phyloP scores from a whole-genome alignment of 2,797 vertebrate species.

The Dromococcyx pavoninus region DNA sequence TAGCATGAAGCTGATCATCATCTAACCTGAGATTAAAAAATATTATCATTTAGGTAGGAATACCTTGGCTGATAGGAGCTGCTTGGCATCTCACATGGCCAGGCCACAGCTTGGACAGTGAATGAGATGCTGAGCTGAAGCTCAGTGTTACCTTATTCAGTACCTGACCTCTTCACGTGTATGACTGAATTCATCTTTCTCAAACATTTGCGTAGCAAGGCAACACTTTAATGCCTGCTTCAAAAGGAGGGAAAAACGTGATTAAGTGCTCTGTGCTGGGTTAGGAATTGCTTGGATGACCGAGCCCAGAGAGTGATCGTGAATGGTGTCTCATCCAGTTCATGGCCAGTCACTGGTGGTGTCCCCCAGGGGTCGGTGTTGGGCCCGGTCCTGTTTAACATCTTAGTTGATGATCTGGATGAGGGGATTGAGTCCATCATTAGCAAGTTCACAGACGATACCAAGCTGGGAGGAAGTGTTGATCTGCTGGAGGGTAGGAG shows the following conservation, averaged over 20 bases:
- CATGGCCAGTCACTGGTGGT: no score
- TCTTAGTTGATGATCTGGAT: no score
- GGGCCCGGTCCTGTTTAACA: no score
- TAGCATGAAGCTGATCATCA: neutral
- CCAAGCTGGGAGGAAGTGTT: no score
- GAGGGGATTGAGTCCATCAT: no score
- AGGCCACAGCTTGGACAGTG: neutral
- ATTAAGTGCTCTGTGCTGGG: no score
- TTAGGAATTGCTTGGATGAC: no score
- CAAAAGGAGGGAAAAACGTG: neutral
- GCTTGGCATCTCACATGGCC: neutral
- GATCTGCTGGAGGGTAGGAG: no score
- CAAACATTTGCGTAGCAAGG: neutral
- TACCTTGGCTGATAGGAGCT: neutral
- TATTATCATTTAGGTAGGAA: neutral
- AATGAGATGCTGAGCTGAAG: neutral
- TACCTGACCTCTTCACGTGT: neutral
- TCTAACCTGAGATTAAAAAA: neutral
- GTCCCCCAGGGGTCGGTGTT: no score
- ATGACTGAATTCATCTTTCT: neutral
- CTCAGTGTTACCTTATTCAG: neutral
- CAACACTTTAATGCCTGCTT: neutral
- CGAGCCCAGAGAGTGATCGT: no score
- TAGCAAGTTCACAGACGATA: no score
- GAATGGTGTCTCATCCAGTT: no score